Conservation (phyloP, 2,113 vertebrate genomes). For the Etia nguti region DNA sequence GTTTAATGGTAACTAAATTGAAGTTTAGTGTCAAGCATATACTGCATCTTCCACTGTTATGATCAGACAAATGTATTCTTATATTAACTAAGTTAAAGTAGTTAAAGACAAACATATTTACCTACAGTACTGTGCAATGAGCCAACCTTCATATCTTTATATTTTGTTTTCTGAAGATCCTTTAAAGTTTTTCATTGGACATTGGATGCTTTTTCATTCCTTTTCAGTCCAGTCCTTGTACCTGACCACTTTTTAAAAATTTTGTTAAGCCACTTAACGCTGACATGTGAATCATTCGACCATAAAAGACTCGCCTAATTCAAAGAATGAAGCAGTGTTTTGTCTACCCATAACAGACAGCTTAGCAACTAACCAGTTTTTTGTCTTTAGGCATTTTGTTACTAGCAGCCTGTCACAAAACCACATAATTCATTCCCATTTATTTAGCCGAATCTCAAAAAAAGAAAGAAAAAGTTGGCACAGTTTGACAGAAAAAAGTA, state of each 20-base stretch:
- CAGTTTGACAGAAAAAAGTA: not conserved
- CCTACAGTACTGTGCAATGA: not conserved
- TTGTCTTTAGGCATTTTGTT: not conserved
- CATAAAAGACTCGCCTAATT: not conserved
- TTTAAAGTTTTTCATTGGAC: not conserved
- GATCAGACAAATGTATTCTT: not conserved
- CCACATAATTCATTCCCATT: not conserved
- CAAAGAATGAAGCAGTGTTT: not conserved
- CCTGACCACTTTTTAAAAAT: not conserved
- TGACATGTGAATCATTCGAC: not conserved
- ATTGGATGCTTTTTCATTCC: not conserved
- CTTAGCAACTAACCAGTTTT: not conserved
- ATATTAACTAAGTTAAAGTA: not conserved
- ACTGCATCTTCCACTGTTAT: not conserved
- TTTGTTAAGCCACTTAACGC: not conserved
- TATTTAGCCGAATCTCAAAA: not conserved
- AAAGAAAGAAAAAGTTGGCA: not conserved
- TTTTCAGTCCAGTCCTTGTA: not conserved
- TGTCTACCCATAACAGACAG: not conserved
- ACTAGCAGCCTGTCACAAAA: not conserved
- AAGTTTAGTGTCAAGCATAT: not conserved
- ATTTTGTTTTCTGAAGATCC: not conserved
- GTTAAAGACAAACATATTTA: not conserved
- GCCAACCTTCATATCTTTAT: not conserved
- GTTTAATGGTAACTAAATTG: not conserved